Evolutionary conservation across 2,888 invertebrate genomes (phyloP).

Genomic region (Beris chalybata): DNA sequence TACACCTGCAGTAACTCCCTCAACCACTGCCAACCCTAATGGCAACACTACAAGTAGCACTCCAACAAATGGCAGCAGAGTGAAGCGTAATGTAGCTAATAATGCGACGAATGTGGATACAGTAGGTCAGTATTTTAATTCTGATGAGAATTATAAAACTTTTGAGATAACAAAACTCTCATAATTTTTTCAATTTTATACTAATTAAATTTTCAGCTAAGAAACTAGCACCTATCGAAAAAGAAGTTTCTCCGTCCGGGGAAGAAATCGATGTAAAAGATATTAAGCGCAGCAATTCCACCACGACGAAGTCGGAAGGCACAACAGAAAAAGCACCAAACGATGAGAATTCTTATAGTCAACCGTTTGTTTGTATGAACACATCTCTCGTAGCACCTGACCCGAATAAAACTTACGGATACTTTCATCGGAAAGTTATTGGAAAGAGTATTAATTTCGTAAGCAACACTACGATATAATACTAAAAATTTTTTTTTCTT

Average conservation of each 20-base stretch:
- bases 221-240: conserved; percentile 38
- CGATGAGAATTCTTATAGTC: conserved; percentile 41
- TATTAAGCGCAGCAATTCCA: conserved; percentile 39
- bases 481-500: conserved; percentile 5
- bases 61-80: conserved; percentile 45
- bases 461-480: conserved; percentile 2
- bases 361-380: conserved; percentile 62
- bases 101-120: conserved; percentile 37
- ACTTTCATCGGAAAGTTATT: conserved; percentile 66
- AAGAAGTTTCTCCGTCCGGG: conserved; percentile 45
- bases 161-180: too few relatives aligned
- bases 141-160: too few relatives aligned
- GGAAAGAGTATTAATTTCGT: conserved; percentile 65
- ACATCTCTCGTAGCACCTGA: conserved; percentile 66
- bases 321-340: not conserved
- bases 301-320: not conserved
- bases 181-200: too few relatives aligned
- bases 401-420: conserved; percentile 71
- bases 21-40: conserved; percentile 51
- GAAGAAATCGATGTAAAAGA: conserved; percentile 39
- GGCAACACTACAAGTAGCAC: conserved; percentile 51
- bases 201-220: not conserved
- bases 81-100: conserved; percentile 42
- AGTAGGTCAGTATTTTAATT: conserved; percentile 6
- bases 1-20: conserved; percentile 34